Evolutionary conservation across 1,140 invertebrate genomes (phyloP).

Genomic region (Aphelinus certus): DNA sequence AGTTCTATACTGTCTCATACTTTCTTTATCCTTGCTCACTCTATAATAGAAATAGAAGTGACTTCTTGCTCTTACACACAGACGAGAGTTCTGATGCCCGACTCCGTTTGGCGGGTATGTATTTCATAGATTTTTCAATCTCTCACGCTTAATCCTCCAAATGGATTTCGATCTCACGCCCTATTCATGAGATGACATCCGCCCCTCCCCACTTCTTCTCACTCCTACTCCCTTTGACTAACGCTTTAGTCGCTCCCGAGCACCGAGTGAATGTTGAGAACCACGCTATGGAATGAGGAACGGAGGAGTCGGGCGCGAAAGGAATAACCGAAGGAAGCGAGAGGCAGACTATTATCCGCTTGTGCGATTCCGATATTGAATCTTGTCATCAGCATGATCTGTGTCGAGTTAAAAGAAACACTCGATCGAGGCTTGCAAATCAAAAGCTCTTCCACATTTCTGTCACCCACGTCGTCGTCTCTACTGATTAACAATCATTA

Average conservation of each 20-base stretch:
- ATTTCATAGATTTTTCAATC: conserved; percentile 49
- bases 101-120: conserved; percentile 37
- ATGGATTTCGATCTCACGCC: conserved; percentile 43
- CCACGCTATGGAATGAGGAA: conserved; percentile 43
- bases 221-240: conserved; percentile 11
- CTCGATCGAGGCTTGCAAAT: neutral
- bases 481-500: too few relatives aligned
- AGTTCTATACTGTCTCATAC: too few relatives aligned
- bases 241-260: conserved; percentile 45
- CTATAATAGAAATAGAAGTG: too few relatives aligned
- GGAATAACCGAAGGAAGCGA: neutral
- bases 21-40: too few relatives aligned
- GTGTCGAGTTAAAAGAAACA: neutral
- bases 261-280: conserved; percentile 49
- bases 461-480: too few relatives aligned
- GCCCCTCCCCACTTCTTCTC: neutral
- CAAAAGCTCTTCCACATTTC: neutral
- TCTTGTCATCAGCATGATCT: conserved; percentile 40
- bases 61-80: too few relatives aligned
- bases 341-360: conserved; percentile 42
- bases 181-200: conserved; percentile 5
- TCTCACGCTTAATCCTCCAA: conserved; percentile 48
- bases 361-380: conserved; percentile 52
- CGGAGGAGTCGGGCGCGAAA: neutral
- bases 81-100: too few relatives aligned